phyloP scores from a whole-genome alignment of 2,113 vertebrate species.

The Macquaria ambigua region DNA sequence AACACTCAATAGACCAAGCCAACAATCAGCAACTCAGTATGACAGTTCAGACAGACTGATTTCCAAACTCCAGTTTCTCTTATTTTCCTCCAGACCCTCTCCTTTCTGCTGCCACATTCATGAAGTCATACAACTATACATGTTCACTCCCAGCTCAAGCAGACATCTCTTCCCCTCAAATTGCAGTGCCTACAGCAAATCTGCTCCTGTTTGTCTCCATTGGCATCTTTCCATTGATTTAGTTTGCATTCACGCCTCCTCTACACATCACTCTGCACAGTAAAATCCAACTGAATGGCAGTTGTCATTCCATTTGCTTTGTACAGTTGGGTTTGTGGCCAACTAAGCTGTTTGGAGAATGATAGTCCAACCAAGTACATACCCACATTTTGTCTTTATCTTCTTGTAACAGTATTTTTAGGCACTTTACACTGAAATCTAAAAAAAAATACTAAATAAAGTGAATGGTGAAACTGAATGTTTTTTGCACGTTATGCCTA shows the following conservation, averaged over 20 bases:
- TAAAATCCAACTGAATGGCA: not conserved
- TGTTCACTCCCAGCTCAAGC: not conserved
- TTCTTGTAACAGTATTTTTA: not conserved
- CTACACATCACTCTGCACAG: not conserved
- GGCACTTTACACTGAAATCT: too few species aligned
- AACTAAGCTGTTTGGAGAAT: not conserved
- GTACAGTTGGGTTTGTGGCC: not conserved
- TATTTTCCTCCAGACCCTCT: not conserved
- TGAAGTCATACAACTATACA: not conserved
- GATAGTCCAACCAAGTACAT: not conserved
- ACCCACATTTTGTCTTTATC: not conserved
- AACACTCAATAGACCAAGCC: not conserved
- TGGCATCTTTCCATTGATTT: not conserved
- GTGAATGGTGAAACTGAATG: not conserved
- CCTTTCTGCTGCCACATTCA: not conserved
- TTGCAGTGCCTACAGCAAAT: not conserved
- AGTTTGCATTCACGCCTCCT: not conserved
- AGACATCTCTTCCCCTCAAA: not conserved
- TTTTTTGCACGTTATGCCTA: not conserved
- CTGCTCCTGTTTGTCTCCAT: constrained; percentile 2
- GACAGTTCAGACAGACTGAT: not conserved
- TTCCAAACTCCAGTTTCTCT: not conserved
- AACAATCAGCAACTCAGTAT: constrained; percentile 19
- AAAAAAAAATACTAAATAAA: not conserved
- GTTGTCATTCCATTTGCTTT: not conserved